Evolutionary conservation across 2,797 vertebrate species (phyloP), one percentile per base, ranked within the genome.

Genomic region (Hipposideros larvatus): DNA sequence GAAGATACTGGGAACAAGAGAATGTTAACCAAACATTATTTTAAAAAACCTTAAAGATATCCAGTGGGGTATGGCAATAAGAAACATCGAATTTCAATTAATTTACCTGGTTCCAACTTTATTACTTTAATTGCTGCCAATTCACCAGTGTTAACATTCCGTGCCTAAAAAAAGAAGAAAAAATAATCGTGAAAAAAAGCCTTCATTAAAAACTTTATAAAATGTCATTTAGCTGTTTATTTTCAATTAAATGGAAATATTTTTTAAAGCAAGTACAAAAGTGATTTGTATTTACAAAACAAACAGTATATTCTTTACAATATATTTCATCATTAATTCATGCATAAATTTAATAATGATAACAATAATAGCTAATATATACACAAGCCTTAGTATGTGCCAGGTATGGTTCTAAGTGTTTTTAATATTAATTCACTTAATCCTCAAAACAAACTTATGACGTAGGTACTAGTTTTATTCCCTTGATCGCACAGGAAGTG

Each of bases 101-200:
- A 80, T 98, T 99, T 98, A 99, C 99, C 99, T 98, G 99, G 99
- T 98, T 99, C 99, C 99, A 99, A 98, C 98, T 99, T 99, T 99
- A 99, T 99, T 98, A 99, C 99, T 99, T 99, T 99, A 99, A 99
- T 99, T 96, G 99, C 99, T 97, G 99, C 99, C 98, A 99, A 99
- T 98, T 99, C 99, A 98, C 99, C 99, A 73, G 99, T 99, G 99
- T 99, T 99, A 98, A 99, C 99, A 98, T 99, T 99, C 95, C 99
- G 99, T 98, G 99, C 99, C 99, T 99, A 97, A 31, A 97, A 97
- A 97, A 97, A 66, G 94, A 94, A 93, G 61, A 74, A n/a, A 96
- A 16, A 85, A 96, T n/a, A 34, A 94, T 7, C 94, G 57, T 74
- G 34, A 96, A 91, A 68, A 91, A 97, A 80, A 73, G 31, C 4